Conservation (phyloP, 2,888 invertebrate genomes). For the Micoletzkya japonica region DNA sequence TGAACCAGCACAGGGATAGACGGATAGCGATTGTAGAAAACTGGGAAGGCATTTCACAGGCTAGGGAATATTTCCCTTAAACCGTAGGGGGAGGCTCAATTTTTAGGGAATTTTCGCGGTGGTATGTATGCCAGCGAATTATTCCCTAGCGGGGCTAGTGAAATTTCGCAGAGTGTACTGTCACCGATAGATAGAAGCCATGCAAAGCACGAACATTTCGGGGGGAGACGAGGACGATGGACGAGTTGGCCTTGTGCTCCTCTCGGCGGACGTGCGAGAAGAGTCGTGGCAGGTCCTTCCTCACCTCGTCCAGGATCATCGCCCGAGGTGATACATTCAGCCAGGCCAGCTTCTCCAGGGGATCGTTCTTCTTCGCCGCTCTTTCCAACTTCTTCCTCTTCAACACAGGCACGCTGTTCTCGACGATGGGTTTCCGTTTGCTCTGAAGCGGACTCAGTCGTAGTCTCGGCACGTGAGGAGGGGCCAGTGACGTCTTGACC, state of each 20-base stretch:
- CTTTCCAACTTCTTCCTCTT: slow-evolving; percentile 55
- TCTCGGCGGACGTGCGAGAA: slow-evolving; percentile 41
- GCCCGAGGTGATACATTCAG: slow-evolving; percentile 57
- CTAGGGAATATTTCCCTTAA: too few species aligned
- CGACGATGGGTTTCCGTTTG: slow-evolving; percentile 4
- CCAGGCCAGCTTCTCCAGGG: slow-evolving; percentile 55
- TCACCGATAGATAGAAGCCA: too few species aligned
- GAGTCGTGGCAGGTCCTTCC: slow-evolving; percentile 48
- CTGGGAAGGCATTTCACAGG: too few species aligned
- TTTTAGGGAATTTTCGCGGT: too few species aligned
- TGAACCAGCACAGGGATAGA: too few species aligned
- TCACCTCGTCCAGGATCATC: slow-evolving; percentile 36
- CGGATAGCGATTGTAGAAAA: too few species aligned
- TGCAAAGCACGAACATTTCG: slow-evolving; percentile 51
- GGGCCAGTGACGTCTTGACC: not conserved
- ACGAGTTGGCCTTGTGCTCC: slow-evolving; percentile 29
- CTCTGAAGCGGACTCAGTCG: slow-evolving; percentile 12
- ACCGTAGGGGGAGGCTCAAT: too few species aligned
- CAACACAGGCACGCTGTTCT: slow-evolving; percentile 49
- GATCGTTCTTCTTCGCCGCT: slow-evolving; percentile 46
- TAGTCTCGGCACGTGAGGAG: slow-evolving; percentile 26
- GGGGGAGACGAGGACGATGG: slow-evolving; percentile 55
- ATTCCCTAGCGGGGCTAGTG: too few species aligned
- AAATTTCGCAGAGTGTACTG: too few species aligned
- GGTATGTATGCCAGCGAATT: too few species aligned